Base-by-base conservation (phyloP, 2,797 vertebrate species). In the Chaetophractus vellerosus region DNA sequence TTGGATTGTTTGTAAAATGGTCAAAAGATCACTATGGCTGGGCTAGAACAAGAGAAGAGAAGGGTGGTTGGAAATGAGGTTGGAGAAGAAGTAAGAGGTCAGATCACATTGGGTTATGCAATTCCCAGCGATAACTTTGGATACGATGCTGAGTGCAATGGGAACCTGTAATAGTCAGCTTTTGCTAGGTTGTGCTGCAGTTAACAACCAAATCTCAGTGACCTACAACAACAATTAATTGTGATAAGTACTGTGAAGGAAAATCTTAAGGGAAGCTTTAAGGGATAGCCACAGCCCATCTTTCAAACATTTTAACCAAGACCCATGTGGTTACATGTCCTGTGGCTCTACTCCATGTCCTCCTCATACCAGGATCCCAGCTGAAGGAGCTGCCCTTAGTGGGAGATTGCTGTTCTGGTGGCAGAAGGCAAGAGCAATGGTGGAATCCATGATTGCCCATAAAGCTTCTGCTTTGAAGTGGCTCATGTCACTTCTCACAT, bases 121-220 rank as follows among this genome's bases (percentile, higher is more conserved):
- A 31, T 12, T 11, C 59, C 14, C 55, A 33, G 12, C 11, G 33
- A 72, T 68, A 41, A 28, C 57, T 80, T 36, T 72, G 48, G 48
- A 28, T 84, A 15, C 72, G 55, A 76, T 33, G 57, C 8, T 15
- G 4, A 92, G 8, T 41, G 21, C 57, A 59, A 1, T 5, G 14
- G 52, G 26, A 59, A 33, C 45, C 71, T 92, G 1, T 38, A 41
- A 41, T 2, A 41, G 61, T 33, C 19, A 33, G 48, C 59, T 76
- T 85, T 94, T 90, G 81, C 68, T 72, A 24, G 61, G 38, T 76
- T 66, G 28, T 86, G 59, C 31, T 76, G n/a, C 6, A 57, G 31
- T 41, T 41, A 80, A 82, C 52, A 71, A 57, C 59, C 52, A 52
- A n/a, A 80, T 90, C 59, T 83, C 72, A 11, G 16, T 57, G 26